Percentiles rank a stretch among this genome's conserved stretches.
phyloP scores from a whole-genome alignment of 1,140 invertebrate genomes.

The Leptinotarsa texana region DNA sequence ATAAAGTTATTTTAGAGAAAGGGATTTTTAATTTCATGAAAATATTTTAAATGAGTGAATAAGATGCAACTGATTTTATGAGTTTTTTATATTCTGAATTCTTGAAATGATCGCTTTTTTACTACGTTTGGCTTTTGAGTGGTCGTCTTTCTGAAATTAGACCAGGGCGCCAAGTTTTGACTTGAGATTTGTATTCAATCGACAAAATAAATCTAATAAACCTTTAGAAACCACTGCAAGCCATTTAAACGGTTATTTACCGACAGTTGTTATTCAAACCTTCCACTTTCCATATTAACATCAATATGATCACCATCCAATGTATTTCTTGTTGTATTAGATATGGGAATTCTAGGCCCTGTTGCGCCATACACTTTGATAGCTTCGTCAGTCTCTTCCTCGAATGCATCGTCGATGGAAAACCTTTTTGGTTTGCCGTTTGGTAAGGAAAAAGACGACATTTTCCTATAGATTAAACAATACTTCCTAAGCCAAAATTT shows the following conservation, averaged over 20 bases:
- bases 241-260: neutral
- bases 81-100: no score
- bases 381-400: conserved; percentile 78
- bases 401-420: conserved; percentile 81
- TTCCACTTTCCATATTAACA: conserved; percentile 47
- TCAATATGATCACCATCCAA: conserved; percentile 43
- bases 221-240: neutral
- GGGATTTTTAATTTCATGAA: no score
- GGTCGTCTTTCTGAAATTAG: no score
- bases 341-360: conserved; percentile 44
- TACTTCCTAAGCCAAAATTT: neutral
- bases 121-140: no score
- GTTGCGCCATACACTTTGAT: conserved; percentile 77
- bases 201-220: no score
- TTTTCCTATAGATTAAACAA: conserved; percentile 30
- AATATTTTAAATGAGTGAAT: no score
- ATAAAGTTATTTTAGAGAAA: no score
- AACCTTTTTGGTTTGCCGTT: conserved; percentile 62
- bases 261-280: conserved; percentile 24
- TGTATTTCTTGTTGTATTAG: conserved; percentile 30
- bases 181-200: no score
- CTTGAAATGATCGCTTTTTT: no score
- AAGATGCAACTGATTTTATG: no score
- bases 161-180: no score
- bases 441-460: conserved; percentile 45